Percentiles rank a stretch among this genome's conserved stretches.
These are phyloP conservation scores for Porites cylindrica DNA, from an alignment of 92 coral and sea anemone genomes.

Conservation along the genomic window DNA sequence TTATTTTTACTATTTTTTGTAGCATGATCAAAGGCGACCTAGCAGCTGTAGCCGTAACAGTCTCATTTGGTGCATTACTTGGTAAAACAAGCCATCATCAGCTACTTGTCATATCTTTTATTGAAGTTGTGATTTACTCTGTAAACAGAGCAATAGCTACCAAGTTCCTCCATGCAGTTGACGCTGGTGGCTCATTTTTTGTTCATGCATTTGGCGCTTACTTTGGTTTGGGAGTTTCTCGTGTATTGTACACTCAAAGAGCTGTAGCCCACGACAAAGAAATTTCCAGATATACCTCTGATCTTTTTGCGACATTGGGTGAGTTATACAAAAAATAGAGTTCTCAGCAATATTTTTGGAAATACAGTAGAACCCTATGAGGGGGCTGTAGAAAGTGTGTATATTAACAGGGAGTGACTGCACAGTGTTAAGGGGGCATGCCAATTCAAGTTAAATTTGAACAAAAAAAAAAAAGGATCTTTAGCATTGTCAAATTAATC, in stretches of 20 bases:
- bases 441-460: too few relatives aligned
- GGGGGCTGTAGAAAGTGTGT: too few relatives aligned
- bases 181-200: conserved; percentile 87
- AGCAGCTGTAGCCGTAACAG: conserved; percentile 80
- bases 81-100: conserved; percentile 95
- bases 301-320: conserved; percentile 92
- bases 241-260: conserved; percentile 72
- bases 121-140: conserved; percentile 87
- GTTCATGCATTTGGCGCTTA: conserved; percentile 91
- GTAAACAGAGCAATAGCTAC: conserved; percentile 80
- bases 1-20: too few relatives aligned
- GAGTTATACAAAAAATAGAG: not conserved
- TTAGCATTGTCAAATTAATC: too few relatives aligned
- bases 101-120: conserved; percentile 76
- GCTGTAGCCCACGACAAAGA: conserved; percentile 95
- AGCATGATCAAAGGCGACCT: conserved; percentile 94
- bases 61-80: conserved; percentile 93
- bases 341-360: too few relatives aligned
- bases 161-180: conserved; percentile 84
- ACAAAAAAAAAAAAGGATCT: too few relatives aligned
- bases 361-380: too few relatives aligned
- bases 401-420: too few relatives aligned
- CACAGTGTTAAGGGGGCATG: too few relatives aligned
- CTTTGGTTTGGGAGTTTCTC: conserved; percentile 86
- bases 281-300: conserved; percentile 91